Evolutionary conservation across 2,113 vertebrate genomes (phyloP), one percentile per base, ranked within the genome.

Genomic region (Alaudala cheleensis): DNA sequence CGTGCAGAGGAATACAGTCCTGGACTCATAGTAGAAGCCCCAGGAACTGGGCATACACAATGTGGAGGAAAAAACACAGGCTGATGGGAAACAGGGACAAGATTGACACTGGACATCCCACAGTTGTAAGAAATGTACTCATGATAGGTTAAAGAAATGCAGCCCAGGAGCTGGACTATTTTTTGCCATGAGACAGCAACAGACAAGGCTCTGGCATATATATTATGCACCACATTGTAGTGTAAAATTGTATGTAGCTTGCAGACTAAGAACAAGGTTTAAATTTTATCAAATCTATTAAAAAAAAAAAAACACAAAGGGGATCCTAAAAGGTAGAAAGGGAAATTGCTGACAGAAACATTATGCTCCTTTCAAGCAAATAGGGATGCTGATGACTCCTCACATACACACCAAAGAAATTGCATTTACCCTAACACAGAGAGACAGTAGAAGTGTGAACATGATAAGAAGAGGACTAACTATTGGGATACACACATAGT

Each of bases 1-100:
- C 37, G 17, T 69, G 16, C 29, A 73, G 33, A 45, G 39, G 79
- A 82, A 54, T 56, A 50, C 14, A 60, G 29, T 24, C 9, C 7
- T 56, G 34, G 12, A 42, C 25, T 61, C 50, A 14, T 1, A 65
- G 40, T 0, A 1, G 45, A 89, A 66, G 6, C 33, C 10, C 5
- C 57, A 57, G 51, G n/a, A 82, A 25, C 6, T 25, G 18, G 3
- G 3, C 7, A 20, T 22, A 45, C 4, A 12, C 3, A 4, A 10
- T 33, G 4, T 37, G 26, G 17, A 81, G 8, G 18, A 64, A 53
- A 28, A 26, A 79, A 9, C 18, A 53, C 28, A 56, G 29, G 29
- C 14, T 22, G 31, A 42, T 9, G 39, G 29, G n/a, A 81, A 45
- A 37, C 26, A 34, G 51, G 12, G 11, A 5, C 9, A 22, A 70